Conservation (phyloP, 2,797 vertebrate species). For the Benthosema pterotum region DNA sequence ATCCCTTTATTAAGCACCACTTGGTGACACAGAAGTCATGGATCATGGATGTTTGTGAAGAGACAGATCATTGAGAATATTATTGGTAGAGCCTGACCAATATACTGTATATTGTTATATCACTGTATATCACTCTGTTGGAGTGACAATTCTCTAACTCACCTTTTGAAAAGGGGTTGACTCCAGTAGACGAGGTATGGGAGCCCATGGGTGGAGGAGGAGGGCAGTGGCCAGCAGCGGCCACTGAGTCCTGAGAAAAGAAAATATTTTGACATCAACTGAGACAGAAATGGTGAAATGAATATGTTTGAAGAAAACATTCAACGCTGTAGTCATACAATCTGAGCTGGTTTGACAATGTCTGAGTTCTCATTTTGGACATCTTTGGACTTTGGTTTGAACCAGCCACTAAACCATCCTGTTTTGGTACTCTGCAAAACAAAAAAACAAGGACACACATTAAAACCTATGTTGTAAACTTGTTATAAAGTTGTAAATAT, state of each 20-base stretch:
- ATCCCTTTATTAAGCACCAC: no score
- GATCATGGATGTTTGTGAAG: no score
- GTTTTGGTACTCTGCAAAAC: slow-evolving; percentile 54
- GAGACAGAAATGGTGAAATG: not conserved
- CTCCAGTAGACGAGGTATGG: slow-evolving; percentile 45
- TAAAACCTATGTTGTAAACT: not conserved
- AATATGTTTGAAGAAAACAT: not conserved
- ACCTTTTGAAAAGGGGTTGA: slow-evolving; percentile 76
- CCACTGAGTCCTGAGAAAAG: slow-evolving; percentile 54
- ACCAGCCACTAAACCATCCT: slow-evolving; percentile 80
- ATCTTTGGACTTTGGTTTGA: slow-evolving; percentile 68
- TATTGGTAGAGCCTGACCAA: not conserved
- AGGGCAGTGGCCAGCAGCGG: slow-evolving; percentile 10
- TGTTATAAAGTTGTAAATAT: not conserved
- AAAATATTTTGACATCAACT: slow-evolving; percentile 12
- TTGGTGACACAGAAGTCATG: no score
- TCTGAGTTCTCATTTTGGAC: slow-evolving; percentile 37
- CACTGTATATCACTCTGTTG: no score
- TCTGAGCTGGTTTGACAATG: slow-evolving; percentile 27
- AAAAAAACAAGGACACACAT: not conserved
- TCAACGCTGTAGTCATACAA: slow-evolving; percentile 35
- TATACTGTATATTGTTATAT: no score
- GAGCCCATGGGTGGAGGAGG: slow-evolving; percentile 1
- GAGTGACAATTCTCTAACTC: slow-evolving; percentile 32
- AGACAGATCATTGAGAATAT: no score